These are phyloP conservation scores for Scortum barcoo DNA, from an alignment of 2,113 vertebrate species.

Conservation along the genomic window DNA sequence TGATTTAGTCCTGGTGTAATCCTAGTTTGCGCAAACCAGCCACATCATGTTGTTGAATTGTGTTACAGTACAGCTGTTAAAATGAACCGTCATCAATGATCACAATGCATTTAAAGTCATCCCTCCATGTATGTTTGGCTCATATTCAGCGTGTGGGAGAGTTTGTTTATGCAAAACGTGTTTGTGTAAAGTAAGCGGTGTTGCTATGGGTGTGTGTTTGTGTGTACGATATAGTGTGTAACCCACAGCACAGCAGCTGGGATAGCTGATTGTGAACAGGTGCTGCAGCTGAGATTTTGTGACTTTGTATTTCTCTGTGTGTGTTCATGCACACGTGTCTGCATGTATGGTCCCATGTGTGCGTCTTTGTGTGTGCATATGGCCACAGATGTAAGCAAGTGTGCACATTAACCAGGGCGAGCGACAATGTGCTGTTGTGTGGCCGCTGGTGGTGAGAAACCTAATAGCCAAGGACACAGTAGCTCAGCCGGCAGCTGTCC, in stretches of 20 bases:
- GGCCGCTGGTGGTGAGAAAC: conserved; percentile 61
- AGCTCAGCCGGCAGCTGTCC: conserved; percentile 74
- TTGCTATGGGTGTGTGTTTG: conserved; percentile 34
- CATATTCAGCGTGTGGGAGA: background rate
- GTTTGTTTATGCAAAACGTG: conserved; percentile 24
- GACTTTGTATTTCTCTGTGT: conserved; percentile 46
- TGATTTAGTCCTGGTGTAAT: background rate
- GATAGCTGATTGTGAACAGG: conserved; percentile 67
- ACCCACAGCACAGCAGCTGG: conserved; percentile 70
- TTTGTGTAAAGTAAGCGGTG: conserved; percentile 37
- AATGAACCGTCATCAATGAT: background rate
- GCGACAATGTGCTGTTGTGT: conserved; percentile 76
- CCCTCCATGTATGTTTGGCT: background rate
- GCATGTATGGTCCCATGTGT: conserved; percentile 42
- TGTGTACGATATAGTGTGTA: conserved; percentile 27
- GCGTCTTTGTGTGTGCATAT: conserved; percentile 60
- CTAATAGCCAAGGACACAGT: conserved; percentile 74
- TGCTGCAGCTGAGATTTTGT: conserved; percentile 65
- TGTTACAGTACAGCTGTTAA: background rate
- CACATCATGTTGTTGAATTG: background rate
- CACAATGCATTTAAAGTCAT: background rate
- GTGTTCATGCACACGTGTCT: conserved; percentile 54
- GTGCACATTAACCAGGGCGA: conserved; percentile 45
- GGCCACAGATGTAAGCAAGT: conserved; percentile 74
- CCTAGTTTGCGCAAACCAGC: background rate